Evolutionary conservation across 2,113 vertebrate species (phyloP).

Genomic region (Dolichallabes microphthalmus): DNA sequence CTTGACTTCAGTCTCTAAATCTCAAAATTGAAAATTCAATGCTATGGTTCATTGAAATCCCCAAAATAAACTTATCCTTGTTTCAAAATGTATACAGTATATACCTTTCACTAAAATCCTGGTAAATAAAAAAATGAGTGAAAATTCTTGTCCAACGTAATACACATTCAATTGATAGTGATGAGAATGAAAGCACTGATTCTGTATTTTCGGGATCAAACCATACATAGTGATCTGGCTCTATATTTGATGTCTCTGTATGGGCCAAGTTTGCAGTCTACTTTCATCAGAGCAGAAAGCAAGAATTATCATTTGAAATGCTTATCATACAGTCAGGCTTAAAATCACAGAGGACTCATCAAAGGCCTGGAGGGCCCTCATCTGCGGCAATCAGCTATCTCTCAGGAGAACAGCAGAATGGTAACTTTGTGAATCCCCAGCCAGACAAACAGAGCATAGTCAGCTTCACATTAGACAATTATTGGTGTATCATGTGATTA

Average conservation of each 20-base stretch:
- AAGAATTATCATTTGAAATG: slow-evolving; percentile 51
- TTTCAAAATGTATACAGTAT: background rate
- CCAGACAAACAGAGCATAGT: slow-evolving; percentile 24
- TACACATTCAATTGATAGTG: background rate
- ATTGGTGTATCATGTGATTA: background rate
- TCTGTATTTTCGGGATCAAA: background rate
- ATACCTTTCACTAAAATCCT: background rate
- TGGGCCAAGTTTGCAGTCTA: slow-evolving; percentile 17
- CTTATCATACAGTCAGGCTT: slow-evolving; percentile 40
- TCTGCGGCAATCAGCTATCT: slow-evolving; percentile 55
- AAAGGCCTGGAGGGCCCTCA: slow-evolving; percentile 44
- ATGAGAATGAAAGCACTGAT: background rate
- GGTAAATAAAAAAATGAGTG: background rate
- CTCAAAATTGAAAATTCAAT: too few relatives aligned
- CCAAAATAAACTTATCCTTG: too few relatives aligned
- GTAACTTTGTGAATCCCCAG: slow-evolving; percentile 43
- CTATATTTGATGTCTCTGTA: slow-evolving; percentile 21
- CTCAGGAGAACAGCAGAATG: slow-evolving; percentile 32
- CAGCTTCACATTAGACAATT: background rate
- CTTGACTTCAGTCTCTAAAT: too few relatives aligned
- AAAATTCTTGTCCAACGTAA: background rate
- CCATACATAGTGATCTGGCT: background rate
- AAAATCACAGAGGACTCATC: slow-evolving; percentile 49
- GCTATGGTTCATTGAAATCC: too few relatives aligned
- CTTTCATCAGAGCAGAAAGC: slow-evolving; percentile 58